Evolutionary conservation across 1,140 invertebrate species (phyloP).

Genomic region (Zaprionus lachaisei): DNA sequence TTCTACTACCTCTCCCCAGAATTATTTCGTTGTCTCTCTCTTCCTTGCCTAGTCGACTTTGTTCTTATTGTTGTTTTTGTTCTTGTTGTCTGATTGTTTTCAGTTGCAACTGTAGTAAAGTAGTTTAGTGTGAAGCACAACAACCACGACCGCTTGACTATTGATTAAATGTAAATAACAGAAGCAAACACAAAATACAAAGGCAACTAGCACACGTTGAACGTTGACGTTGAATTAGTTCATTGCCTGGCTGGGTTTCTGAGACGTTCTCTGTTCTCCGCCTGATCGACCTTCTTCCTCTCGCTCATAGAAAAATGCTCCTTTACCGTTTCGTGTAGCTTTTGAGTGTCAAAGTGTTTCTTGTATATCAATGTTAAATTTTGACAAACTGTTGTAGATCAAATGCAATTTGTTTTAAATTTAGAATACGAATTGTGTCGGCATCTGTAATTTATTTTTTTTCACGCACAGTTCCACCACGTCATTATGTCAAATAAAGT

Average conservation of each 20-base stretch:
- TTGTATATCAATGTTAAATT: conserved; percentile 22
- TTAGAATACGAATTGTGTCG: conserved; percentile 69
- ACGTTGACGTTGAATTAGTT: conserved; percentile 58
- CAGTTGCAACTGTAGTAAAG: background rate
- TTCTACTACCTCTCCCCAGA: conserved; percentile 12
- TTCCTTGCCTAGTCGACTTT: conserved; percentile 6
- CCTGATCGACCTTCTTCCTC: conserved; percentile 44
- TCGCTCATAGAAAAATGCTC: conserved; percentile 39
- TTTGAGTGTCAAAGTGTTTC: conserved; percentile 18
- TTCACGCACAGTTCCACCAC: conserved; percentile 74
- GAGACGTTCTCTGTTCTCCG: conserved; percentile 46
- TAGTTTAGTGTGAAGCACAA: background rate
- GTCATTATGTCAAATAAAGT: conserved; percentile 61
- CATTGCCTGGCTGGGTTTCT: conserved; percentile 44
- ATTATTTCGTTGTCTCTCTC: conserved; percentile 9
- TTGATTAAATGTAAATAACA: conserved; percentile 32
- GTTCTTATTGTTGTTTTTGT: conserved; percentile 11
- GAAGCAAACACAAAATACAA: conserved; percentile 34
- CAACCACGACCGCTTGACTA: conserved; percentile 11
- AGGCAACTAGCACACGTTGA: conserved; percentile 34
- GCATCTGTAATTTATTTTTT: conserved; percentile 74
- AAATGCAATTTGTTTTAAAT: conserved; percentile 55
- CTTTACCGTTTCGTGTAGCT: conserved; percentile 16
- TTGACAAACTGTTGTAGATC: conserved; percentile 13
- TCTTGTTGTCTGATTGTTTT: background rate